Evolutionary conservation across 2,797 vertebrate genomes (phyloP).

Genomic region (Novumbra hubbsi): DNA sequence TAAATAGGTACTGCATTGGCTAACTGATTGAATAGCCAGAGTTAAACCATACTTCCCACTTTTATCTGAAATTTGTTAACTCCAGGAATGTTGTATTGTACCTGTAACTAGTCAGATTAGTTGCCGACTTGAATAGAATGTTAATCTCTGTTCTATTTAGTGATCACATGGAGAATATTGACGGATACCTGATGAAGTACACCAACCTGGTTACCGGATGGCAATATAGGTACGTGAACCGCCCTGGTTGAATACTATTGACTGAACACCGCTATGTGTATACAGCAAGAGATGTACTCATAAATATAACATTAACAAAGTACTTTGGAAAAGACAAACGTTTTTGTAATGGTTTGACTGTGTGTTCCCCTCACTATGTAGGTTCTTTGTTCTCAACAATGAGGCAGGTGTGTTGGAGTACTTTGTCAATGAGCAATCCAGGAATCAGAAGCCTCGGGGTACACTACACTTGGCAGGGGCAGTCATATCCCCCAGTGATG

Average conservation of each 20-base stretch:
- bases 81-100: background rate
- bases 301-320: background rate
- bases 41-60: background rate
- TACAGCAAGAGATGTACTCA: background rate
- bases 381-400: slow-evolving; percentile 97
- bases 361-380: slow-evolving; percentile 49
- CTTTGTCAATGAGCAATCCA: slow-evolving; percentile 95
- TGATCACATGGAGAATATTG: slow-evolving; percentile 98
- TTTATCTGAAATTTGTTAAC: background rate
- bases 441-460: slow-evolving; percentile 90
- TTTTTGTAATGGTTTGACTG: background rate
- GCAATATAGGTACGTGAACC: slow-evolving; percentile 89
- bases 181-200: slow-evolving; percentile 96
- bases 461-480: slow-evolving; percentile 93
- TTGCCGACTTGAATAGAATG: background rate
- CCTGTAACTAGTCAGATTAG: background rate
- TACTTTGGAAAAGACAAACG: background rate
- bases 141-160: slow-evolving; percentile 59
- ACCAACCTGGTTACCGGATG: slow-evolving; percentile 99
- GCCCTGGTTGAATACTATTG: background rate
- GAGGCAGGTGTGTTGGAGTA: slow-evolving; percentile 94
- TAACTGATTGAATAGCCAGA: background rate
- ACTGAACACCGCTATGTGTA: background rate
- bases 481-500: slow-evolving; percentile 97
- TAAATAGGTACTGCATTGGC: background rate